Evolutionary conservation across 2,797 vertebrate species (phyloP).

Genomic region (Eulemur coronatus): DNA sequence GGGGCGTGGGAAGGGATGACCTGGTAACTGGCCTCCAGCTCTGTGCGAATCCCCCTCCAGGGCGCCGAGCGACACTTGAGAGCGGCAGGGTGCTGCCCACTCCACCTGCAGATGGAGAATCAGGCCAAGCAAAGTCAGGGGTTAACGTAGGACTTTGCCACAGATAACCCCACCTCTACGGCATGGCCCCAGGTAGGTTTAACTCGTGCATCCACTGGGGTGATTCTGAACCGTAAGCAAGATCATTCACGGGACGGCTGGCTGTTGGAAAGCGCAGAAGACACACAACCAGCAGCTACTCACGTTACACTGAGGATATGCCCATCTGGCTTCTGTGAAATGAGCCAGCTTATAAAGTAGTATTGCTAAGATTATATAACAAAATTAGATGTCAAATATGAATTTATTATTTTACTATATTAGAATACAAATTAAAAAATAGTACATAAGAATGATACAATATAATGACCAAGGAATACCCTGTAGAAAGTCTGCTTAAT

Average conservation of each 20-base stretch:
- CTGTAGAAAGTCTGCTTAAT: neutral
- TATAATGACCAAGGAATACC: neutral
- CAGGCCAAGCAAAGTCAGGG: neutral
- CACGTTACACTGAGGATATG: accelerated
- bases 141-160: neutral
- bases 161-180: accelerated
- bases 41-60: neutral
- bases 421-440: neutral
- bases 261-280: too few species aligned
- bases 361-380: accelerated
- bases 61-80: accelerated
- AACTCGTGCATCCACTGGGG: too few species aligned
- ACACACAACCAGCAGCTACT: accelerated
- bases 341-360: too few species aligned
- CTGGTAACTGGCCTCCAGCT: neutral
- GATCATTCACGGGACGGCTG: too few species aligned
- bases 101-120: neutral
- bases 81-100: too few species aligned
- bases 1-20: too few species aligned
- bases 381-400: neutral
- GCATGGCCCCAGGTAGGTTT: too few species aligned
- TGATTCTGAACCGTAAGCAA: neutral
- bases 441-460: neutral
- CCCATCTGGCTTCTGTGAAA: neutral
- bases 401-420: neutral